A percentile compares a stretch with the other conserved stretches of the same genome.
Conservation (phyloP, 2,888 invertebrate genomes). For the Dryobotodes eremita region DNA sequence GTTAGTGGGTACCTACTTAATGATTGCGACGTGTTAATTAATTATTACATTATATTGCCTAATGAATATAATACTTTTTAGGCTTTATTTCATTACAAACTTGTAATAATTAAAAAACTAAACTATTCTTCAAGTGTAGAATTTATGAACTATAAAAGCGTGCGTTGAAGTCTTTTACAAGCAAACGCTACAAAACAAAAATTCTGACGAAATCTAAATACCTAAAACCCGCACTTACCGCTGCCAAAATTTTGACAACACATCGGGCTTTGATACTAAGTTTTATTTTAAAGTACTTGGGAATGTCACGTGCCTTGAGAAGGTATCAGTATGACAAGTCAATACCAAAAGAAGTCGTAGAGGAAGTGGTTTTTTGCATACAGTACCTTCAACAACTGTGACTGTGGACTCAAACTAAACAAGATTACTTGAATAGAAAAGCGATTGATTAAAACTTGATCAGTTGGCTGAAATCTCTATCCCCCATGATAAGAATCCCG, state of each 20-base stretch:
- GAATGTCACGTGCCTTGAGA: not conserved
- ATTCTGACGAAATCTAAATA: slow-evolving; percentile 16
- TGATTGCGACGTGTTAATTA: slow-evolving; percentile 20
- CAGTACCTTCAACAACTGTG: not conserved
- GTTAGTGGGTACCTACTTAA: not conserved
- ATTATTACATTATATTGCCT: slow-evolving; percentile 15
- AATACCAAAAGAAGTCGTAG: not conserved
- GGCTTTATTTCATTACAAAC: not conserved
- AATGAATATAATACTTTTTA: slow-evolving; percentile 15
- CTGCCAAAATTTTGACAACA: not conserved
- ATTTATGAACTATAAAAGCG: slow-evolving; percentile 52
- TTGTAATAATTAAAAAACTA: not conserved
- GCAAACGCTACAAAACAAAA: slow-evolving; percentile 65
- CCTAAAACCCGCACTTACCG: not conserved
- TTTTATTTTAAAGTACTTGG: slow-evolving; percentile 7
- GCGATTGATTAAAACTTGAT: not conserved
- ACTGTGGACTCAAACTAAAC: slow-evolving; percentile 2
- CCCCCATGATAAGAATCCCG: too few species aligned
- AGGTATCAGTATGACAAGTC: not conserved
- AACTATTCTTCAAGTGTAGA: slow-evolving; percentile 4
- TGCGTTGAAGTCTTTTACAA: slow-evolving; percentile 88
- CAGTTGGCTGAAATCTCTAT: not conserved
- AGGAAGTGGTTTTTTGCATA: not conserved
- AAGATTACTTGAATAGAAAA: not conserved
- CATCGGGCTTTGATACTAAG: not conserved